phyloP scores from a whole-genome alignment of 1,140 invertebrate species.

The Brachionus plicatilis region DNA sequence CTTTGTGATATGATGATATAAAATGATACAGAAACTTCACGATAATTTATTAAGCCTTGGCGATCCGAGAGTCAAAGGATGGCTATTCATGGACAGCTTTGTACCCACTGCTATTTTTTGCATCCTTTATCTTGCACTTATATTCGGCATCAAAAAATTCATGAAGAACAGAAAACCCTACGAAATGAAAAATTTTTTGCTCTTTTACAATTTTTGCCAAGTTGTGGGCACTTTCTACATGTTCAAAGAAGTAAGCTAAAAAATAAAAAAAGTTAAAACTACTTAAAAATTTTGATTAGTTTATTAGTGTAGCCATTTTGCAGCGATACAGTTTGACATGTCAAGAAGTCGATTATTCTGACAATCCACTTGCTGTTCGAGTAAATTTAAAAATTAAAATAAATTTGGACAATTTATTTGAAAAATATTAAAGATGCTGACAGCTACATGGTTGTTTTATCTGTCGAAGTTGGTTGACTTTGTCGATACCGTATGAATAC shows the following conservation, averaged over 20 bases:
- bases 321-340: neutral
- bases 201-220: constrained; percentile 20
- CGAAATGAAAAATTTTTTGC: constrained; percentile 18
- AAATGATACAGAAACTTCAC: neutral
- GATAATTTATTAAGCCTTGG: neutral
- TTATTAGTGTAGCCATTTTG: neutral
- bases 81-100: constrained; percentile 1
- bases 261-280: neutral
- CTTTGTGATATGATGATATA: neutral
- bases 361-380: neutral
- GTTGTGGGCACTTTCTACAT: constrained; percentile 30
- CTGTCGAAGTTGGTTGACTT: constrained; percentile 45
- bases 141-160: neutral
- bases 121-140: neutral
- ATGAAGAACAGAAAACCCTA: constrained; percentile 15
- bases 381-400: neutral
- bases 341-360: neutral
- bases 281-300: neutral
- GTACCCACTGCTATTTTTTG: neutral
- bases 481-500: constrained; percentile 41
- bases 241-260: neutral
- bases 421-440: neutral
- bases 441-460: constrained; percentile 44
- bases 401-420: neutral
- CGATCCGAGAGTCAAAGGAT: neutral